Conservation (phyloP, 2,113 vertebrate genomes). For the Laticauda colubrina region DNA sequence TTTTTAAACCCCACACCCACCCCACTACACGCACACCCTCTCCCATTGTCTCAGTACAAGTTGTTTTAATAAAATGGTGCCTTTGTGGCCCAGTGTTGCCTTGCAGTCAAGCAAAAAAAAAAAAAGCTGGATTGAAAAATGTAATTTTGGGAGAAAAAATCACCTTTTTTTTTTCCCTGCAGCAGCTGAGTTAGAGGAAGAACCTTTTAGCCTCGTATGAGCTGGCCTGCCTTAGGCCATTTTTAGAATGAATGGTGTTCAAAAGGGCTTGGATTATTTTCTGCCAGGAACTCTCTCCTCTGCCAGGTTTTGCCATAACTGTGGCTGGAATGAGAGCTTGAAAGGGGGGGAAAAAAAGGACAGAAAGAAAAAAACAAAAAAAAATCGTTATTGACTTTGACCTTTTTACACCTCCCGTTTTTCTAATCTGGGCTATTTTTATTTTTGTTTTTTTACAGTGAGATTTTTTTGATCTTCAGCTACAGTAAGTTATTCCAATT, state of each 20-base stretch:
- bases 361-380: conserved; percentile 48
- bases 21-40: conserved; percentile 58
- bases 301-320: conserved; percentile 68
- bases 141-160: conserved; percentile 68
- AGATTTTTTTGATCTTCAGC: conserved; percentile 78
- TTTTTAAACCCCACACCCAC: conserved; percentile 51
- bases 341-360: conserved; percentile 41
- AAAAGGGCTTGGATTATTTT: conserved; percentile 72
- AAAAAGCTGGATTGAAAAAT: conserved; percentile 63
- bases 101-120: conserved; percentile 40
- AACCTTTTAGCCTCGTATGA: conserved; percentile 65
- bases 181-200: conserved; percentile 72
- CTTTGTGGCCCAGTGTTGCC: conserved; percentile 55
- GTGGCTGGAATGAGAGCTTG: conserved; percentile 54
- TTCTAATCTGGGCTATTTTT: conserved; percentile 76
- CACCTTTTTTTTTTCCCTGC: conserved; percentile 67
- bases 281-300: conserved; percentile 58
- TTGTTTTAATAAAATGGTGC: conserved; percentile 63
- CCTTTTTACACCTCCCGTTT: conserved; percentile 71
- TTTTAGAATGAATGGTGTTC: conserved; percentile 69
- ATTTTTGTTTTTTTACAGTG: conserved; percentile 78
- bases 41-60: conserved; percentile 54
- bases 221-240: conserved; percentile 64
- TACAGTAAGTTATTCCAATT: conserved; percentile 75
- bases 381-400: conserved; percentile 67